Base-by-base conservation (phyloP, 2,888 invertebrate species). In the Scelioninae gen. 2 region DNA sequence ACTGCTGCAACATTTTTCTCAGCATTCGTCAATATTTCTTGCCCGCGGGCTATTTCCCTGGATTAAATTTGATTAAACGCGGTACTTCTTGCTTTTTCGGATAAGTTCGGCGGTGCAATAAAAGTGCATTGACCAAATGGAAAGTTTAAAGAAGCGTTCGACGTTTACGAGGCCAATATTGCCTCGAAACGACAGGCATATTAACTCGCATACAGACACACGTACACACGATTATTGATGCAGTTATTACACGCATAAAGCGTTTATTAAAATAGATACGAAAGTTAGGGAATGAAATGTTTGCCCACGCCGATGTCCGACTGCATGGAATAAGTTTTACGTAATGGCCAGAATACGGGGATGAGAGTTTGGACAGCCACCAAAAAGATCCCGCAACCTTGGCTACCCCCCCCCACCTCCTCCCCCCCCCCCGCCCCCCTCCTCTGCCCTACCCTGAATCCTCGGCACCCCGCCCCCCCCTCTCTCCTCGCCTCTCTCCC, bases 321-420 rank as follows among this genome's bases (percentile, higher is more conserved):
- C 73, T 74, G 33, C 53, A 55, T 61, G 65, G 76, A 76, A 81
- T 81, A 77, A 81, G 78, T 80, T 81, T 77, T 73, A 77, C 76
- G 79, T 81, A 83, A 82, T 81, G 80, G 80, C 78, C 78, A 79
- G 81, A 79, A 83, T 80, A 81, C 79, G 80, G 77, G 53, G 39
- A 75, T 50, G 78, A 80, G 79, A 79, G 74, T 78, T 82, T 84
- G 84, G 84, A 82, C 72, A 45, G 68, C 76, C 76, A 83, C 83
- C 83, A 84, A 83, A 68, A 76, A 79, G 78, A 75, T 69, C 70
- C 50, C 25, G 58, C 75, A 76, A 79, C 81, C 81, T 82, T 83
- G 81, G 81, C 80, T 75, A 74, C 57, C 64, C 76, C 75, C 76
- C 75, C 57, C 71, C 61, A 60, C 58, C 53, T 70, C 48, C 31